Percentiles rank a stretch among this genome's conserved stretches.
Conservation (phyloP, 2,113 vertebrate genomes). For the Cariama cristata region DNA sequence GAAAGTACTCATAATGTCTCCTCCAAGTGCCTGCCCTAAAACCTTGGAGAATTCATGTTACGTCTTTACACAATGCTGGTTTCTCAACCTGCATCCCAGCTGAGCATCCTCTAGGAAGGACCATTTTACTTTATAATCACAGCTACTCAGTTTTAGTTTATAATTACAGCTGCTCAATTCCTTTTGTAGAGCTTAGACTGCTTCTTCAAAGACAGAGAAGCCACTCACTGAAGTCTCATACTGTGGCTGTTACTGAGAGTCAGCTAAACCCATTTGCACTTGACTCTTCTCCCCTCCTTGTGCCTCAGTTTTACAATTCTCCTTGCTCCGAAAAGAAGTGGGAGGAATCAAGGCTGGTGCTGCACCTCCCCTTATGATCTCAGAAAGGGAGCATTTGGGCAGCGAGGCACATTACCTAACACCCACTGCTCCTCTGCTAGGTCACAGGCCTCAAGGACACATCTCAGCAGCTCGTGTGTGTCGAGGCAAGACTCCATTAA, state of each 20-base stretch:
- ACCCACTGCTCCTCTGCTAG: neutral
- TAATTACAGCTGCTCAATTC: neutral
- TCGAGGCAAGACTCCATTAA: neutral
- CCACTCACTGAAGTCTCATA: accelerated
- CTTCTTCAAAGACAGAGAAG: neutral
- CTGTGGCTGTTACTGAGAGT: neutral
- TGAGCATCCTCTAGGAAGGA: neutral
- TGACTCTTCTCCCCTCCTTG: neutral
- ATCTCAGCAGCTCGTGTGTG: neutral
- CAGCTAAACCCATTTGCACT: neutral
- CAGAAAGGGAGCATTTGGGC: slow-evolving; percentile 16
- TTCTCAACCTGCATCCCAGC: neutral
- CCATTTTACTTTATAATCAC: neutral
- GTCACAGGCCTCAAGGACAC: slow-evolving; percentile 7
- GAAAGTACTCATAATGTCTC: neutral
- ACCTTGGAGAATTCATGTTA: neutral
- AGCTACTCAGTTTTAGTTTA: neutral
- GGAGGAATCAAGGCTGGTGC: neutral
- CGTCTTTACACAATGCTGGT: neutral
- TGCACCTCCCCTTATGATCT: slow-evolving; percentile 30
- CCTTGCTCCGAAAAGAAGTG: neutral
- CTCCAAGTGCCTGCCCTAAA: neutral
- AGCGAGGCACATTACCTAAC: neutral
- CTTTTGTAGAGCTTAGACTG: neutral
- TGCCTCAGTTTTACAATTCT: neutral